A percentile compares a stretch with the other conserved stretches of the same genome.
phyloP scores from a whole-genome alignment of 2,888 invertebrate species.

The Cyaniris semiargus region DNA sequence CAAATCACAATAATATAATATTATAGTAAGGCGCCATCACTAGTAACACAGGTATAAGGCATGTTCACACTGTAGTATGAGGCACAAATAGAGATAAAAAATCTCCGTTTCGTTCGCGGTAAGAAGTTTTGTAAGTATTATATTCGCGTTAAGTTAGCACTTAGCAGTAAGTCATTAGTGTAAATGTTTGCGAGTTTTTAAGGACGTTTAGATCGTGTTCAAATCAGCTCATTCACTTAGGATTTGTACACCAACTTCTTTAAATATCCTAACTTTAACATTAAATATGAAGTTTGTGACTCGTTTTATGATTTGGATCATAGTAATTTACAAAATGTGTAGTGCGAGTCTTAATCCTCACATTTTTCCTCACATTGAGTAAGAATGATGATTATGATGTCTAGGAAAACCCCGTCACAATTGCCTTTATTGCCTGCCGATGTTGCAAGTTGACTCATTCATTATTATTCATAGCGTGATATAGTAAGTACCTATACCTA shows the following conservation, averaged over 20 bases:
- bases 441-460: neutral
- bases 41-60: neutral
- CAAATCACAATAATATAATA: neutral
- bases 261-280: too few relatives aligned
- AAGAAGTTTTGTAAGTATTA: neutral
- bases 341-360: too few relatives aligned
- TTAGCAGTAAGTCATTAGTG: too few relatives aligned
- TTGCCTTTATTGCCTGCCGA: neutral
- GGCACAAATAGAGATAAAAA: neutral
- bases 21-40: neutral
- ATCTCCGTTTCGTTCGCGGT: neutral
- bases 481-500: neutral
- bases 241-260: too few relatives aligned
- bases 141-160: too few relatives aligned
- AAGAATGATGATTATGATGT: neutral
- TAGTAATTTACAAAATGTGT: too few relatives aligned
- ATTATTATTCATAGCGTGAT: neutral
- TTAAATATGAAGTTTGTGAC: too few relatives aligned
- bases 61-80: neutral
- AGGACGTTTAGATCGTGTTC: too few relatives aligned
- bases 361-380: neutral
- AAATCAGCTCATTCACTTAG: too few relatives aligned
- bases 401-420: neutral
- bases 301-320: too few relatives aligned
- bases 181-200: too few relatives aligned